These are phyloP conservation scores for Sebastes cheni DNA, from an alignment of 2,797 vertebrate species.

Conservation along the genomic window DNA sequence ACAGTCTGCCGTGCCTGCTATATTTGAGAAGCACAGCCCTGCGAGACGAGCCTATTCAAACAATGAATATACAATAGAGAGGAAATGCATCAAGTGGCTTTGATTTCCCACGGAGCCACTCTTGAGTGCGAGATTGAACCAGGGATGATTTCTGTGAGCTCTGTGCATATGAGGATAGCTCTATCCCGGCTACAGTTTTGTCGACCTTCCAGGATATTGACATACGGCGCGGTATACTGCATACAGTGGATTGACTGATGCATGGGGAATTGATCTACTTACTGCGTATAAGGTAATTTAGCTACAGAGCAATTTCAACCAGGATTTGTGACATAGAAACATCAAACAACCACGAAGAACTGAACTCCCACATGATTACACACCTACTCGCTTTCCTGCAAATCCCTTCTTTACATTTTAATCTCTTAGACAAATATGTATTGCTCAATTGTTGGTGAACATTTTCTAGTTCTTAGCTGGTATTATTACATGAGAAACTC, in stretches of 20 bases:
- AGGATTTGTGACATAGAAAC: background rate
- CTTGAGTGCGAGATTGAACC: slow-evolving; percentile 39
- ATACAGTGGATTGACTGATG: slow-evolving; percentile 1
- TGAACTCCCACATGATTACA: background rate
- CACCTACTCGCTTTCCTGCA: background rate
- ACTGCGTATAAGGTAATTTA: background rate
- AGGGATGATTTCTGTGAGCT: slow-evolving; percentile 39
- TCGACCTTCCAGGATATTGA: slow-evolving; percentile 30
- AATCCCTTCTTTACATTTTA: slow-evolving; percentile 4
- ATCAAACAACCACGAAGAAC: background rate
- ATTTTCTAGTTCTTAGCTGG: background rate
- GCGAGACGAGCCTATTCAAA: slow-evolving; percentile 45
- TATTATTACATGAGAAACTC: background rate
- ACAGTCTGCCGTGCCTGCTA: slow-evolving; percentile 10
- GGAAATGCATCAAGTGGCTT: slow-evolving; percentile 42
- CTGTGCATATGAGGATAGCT: background rate
- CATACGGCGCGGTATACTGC: background rate
- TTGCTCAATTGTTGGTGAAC: background rate
- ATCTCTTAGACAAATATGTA: background rate
- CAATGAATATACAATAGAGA: slow-evolving; percentile 37
- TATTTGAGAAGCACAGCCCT: slow-evolving; percentile 41
- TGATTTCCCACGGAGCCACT: slow-evolving; percentile 35
- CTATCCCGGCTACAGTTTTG: background rate
- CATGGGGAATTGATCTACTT: background rate
- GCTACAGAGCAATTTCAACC: background rate